A percentile compares a stretch with the other conserved stretches of the same genome.
phyloP scores from a whole-genome alignment of 37 sponge, comb jelly and placozoan genomes.

The Beroe forskalii region DNA sequence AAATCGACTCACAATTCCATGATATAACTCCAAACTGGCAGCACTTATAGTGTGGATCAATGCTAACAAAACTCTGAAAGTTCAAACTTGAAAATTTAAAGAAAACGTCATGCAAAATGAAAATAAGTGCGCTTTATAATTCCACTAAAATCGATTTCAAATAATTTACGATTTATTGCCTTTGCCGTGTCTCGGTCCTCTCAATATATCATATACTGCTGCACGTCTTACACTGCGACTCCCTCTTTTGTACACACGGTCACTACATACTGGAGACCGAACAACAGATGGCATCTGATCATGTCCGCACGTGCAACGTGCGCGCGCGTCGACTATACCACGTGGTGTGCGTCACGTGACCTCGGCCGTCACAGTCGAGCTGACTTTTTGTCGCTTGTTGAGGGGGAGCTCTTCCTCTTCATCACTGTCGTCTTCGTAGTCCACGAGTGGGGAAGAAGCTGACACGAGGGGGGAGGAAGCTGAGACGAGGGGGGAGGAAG shows the following conservation, averaged over 20 bases:
- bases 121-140: too few relatives aligned
- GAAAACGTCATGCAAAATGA: too few relatives aligned
- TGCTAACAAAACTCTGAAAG: background rate
- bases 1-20: background rate
- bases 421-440: conserved; percentile 62
- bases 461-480: background rate
- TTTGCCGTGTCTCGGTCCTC: too few relatives aligned
- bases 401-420: conserved; percentile 42
- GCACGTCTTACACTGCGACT: too few relatives aligned
- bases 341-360: conserved; percentile 5
- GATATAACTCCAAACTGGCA: background rate
- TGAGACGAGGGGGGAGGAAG: background rate
- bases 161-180: too few relatives aligned
- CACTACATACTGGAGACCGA: background rate
- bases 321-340: background rate
- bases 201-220: too few relatives aligned
- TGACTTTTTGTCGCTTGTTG: conserved; percentile 55
- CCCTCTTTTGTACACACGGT: too few relatives aligned
- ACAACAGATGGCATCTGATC: background rate
- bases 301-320: background rate
- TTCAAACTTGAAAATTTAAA: background rate
- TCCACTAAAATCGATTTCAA: too few relatives aligned
- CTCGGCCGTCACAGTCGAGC: conserved; percentile 27
- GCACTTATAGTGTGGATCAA: too few relatives aligned
- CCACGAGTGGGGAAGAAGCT: conserved; percentile 6